These are phyloP conservation scores for Argentina silus DNA, from an alignment of 2,797 vertebrate species.

Conservation along the genomic window DNA sequence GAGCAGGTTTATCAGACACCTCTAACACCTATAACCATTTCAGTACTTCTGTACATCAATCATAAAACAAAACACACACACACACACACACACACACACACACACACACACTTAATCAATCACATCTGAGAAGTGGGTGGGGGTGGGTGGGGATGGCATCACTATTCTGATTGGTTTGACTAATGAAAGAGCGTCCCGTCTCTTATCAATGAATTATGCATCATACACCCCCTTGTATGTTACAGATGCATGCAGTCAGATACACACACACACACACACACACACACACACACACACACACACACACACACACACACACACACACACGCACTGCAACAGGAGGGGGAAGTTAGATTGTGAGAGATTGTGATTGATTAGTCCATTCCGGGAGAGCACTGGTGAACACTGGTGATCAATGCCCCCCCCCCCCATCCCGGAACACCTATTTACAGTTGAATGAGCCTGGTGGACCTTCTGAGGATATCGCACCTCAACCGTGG, in stretches of 20 bases:
- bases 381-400: no score
- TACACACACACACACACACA: not conserved
- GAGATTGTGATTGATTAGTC: not conserved
- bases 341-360: not conserved
- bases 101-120: constrained; percentile 31
- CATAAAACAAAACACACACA: not conserved
- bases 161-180: constrained; percentile 47
- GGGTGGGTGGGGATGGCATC: constrained; percentile 27
- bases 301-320: not conserved
- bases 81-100: not conserved
- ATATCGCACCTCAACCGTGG: no score
- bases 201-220: constrained; percentile 68
- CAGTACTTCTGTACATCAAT: constrained; percentile 1
- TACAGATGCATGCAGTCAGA: constrained; percentile 33
- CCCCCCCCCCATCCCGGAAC: no score
- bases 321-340: not conserved
- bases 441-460: no score
- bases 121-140: constrained; percentile 62
- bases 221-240: constrained; percentile 49
- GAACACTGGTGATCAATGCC: no score
- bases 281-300: not conserved
- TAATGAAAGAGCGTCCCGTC: constrained; percentile 65
- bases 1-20: not conserved
- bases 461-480: no score
- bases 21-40: not conserved